Percentiles rank a stretch among this genome's conserved stretches.
These are phyloP conservation scores for Drosophila lacertosa DNA, from an alignment of 1,140 invertebrate species.

Conservation along the genomic window DNA sequence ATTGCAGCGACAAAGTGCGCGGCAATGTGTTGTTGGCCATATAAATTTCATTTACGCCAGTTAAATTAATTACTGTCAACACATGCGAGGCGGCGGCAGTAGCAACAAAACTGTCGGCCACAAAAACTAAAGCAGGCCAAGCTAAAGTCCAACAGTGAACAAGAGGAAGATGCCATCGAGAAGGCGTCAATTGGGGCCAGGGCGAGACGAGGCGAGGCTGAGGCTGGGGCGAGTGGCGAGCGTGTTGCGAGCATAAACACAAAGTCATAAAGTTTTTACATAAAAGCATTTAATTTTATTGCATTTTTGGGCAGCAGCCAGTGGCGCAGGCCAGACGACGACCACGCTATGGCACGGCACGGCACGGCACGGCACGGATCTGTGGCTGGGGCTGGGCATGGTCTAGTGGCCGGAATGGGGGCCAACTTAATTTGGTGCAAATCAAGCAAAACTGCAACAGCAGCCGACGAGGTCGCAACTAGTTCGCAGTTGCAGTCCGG, in stretches of 20 bases:
- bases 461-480: constrained; percentile 49
- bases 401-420: constrained; percentile 57
- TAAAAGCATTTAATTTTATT: constrained; percentile 82
- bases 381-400: constrained; percentile 37
- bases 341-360: constrained; percentile 27
- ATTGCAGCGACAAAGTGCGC: constrained; percentile 48
- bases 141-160: constrained; percentile 41
- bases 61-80: constrained; percentile 82
- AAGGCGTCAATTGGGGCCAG: neutral
- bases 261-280: constrained; percentile 81
- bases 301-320: constrained; percentile 78
- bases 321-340: constrained; percentile 10
- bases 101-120: constrained; percentile 17
- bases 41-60: constrained; percentile 76
- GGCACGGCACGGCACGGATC: constrained; percentile 37
- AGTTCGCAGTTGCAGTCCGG: constrained; percentile 15
- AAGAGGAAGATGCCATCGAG: constrained; percentile 32
- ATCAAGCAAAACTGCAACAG: constrained; percentile 78
- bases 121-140: constrained; percentile 76
- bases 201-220: constrained; percentile 10
- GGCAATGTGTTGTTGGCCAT: constrained; percentile 68
- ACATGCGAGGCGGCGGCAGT: constrained; percentile 54
- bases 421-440: constrained; percentile 79
- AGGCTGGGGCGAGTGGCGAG: constrained; percentile 40
- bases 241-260: constrained; percentile 77